These are phyloP conservation scores for Tamias sibiricus DNA, from an alignment of 2,113 vertebrate genomes.

Conservation along the genomic window DNA sequence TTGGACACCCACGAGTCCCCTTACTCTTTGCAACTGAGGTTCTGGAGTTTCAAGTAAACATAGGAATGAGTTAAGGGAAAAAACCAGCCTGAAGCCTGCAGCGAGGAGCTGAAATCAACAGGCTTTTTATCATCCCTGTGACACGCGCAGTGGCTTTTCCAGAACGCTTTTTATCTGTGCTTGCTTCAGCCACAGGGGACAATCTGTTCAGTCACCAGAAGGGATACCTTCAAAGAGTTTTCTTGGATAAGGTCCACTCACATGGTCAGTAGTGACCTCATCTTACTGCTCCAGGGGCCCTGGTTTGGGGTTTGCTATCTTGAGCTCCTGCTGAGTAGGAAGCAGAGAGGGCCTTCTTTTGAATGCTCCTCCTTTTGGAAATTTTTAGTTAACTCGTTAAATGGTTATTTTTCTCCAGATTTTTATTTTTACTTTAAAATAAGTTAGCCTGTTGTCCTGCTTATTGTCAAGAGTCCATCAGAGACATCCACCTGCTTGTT, in stretches of 20 bases:
- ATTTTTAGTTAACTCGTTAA: constrained; percentile 68
- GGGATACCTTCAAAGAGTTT: constrained; percentile 70
- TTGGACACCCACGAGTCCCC: not conserved
- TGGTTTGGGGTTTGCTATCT: constrained; percentile 48
- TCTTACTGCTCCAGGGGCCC: constrained; percentile 57
- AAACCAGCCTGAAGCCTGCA: not conserved
- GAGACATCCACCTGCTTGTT: constrained; percentile 61
- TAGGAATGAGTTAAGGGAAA: constrained; percentile 30
- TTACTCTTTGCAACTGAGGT: not conserved
- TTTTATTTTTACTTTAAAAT: constrained; percentile 64
- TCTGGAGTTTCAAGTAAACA: not conserved
- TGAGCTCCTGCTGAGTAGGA: constrained; percentile 32
- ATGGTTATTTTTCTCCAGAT: constrained; percentile 73
- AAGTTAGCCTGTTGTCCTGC: constrained; percentile 50
- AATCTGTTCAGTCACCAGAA: constrained; percentile 67
- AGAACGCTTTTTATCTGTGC: constrained; percentile 10
- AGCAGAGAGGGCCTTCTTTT: constrained; percentile 67
- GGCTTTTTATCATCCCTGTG: constrained; percentile 16
- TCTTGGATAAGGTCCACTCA: constrained; percentile 22
- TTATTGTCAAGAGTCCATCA: constrained; percentile 69
- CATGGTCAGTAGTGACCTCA: constrained; percentile 65
- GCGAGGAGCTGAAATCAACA: constrained; percentile 22
- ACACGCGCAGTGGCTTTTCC: constrained; percentile 2
- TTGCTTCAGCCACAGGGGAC: constrained; percentile 65
- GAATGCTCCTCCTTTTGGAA: constrained; percentile 67